Base-by-base conservation (phyloP, 2,797 vertebrate genomes). In the Margarornis squamiger region DNA sequence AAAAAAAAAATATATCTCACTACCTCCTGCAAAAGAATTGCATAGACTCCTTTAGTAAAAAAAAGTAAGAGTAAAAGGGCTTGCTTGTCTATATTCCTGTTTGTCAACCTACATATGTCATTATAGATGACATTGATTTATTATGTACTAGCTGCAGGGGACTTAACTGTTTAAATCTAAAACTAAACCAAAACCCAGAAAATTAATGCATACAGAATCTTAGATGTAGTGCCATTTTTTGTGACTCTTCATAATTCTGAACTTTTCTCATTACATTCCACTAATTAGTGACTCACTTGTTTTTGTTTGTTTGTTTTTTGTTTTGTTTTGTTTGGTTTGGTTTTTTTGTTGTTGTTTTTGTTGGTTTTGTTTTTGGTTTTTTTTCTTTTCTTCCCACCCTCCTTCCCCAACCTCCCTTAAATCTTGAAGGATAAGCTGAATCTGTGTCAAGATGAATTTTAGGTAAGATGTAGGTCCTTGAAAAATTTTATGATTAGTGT, bases 91-190 rank as follows among this genome's bases (percentile, higher is more conserved):
- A 13, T 84, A 62, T 88, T 97, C 46, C 21, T 92, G 14, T 90
- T 90, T 94, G 32, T 49, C 81, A 92, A 51, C 32, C 43, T 93
- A 67, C 36, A 36, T 95, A 93, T 62, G 43, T 86, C 74, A 76
- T 92, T 88, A 90, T 4, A 87, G 72, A 46, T 79, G 80, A 92
- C 82, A 89, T 36, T 96, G 92, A 96, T 96, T 94, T 86, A 89
- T 93, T 90, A 73, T 62, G 34, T 81, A 95, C 70, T 83, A 76
- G 16, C 55, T 88, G 58, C 62, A 72, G 43, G 34, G 39, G 38
- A 81, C 54, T 94, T 93, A 46, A 63, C 34, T 80, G 45, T 65
- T 90, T 70, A 81, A 75, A 86, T 80, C n/a, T 88, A 76, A 94
- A 86, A 38, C n/a, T 57, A 84, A 94, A 94, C 16, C 20, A 90